These are phyloP conservation scores for Centropus bengalensis DNA, from an alignment of 2,113 vertebrate species.

Conservation along the genomic window DNA sequence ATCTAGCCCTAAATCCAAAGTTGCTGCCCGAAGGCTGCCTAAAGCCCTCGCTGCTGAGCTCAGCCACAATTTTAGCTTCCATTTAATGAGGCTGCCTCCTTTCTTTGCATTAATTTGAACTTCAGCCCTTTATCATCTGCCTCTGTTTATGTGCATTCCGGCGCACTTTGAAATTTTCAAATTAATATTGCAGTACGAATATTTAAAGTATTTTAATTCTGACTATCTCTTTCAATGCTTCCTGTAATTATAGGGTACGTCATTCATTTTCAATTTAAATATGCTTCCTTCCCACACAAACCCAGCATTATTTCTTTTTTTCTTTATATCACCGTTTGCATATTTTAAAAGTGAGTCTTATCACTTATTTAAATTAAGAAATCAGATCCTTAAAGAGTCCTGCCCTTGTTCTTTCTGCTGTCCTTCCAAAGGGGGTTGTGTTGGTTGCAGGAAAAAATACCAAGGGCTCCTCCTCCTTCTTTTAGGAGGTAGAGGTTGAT, in stretches of 20 bases:
- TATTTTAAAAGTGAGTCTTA: neutral
- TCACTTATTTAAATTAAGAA: neutral
- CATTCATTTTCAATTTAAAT: constrained; percentile 58
- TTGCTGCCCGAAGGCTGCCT: neutral
- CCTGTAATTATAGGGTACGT: constrained; percentile 53
- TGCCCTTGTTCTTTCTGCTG: neutral
- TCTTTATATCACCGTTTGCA: neutral
- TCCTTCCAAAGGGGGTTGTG: neutral
- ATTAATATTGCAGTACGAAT: neutral
- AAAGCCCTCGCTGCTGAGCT: neutral
- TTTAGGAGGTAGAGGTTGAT: neutral
- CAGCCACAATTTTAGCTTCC: neutral
- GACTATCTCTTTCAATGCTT: constrained; percentile 51
- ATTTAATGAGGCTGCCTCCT: neutral
- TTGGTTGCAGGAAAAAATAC: neutral
- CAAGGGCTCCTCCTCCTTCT: neutral
- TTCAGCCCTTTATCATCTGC: neutral
- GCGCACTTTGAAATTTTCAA: neutral
- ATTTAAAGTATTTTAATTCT: constrained; percentile 51
- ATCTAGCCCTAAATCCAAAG: neutral
- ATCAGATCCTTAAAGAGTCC: neutral
- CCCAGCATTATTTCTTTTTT: constrained; percentile 33
- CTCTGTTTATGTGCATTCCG: constrained; percentile 27
- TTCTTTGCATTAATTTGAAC: neutral
- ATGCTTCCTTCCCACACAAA: constrained; percentile 61